Evolutionary conservation across 92 coral and sea anemone genomes (phyloP), one percentile per base, ranked within the genome.

Genomic region (Paragorgia papillata): DNA sequence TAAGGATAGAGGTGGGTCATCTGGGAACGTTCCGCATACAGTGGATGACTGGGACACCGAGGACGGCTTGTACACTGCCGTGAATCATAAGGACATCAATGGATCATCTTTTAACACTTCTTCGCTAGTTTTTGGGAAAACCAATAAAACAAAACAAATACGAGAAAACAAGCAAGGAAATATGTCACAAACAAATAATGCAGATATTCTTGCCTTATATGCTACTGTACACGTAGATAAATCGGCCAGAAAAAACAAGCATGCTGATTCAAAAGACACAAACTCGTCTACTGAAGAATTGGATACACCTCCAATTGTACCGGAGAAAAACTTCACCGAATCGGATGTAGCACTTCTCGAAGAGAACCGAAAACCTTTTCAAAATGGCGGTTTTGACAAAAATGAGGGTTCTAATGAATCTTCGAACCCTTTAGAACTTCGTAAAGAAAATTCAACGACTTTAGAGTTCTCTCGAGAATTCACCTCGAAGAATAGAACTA

Each of bases 221-320:
- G 59, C 58, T 44, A 25, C 37, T 44, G 75, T 68, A 0, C 58
- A 68, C 48, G 75, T 68, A 0, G 75, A 68, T 68, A 68, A 68
- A 48, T 68, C 75, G 0, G 13, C 13, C 4, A 68, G 53, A 46
- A 46, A 2, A 15, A 46, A 46, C 53, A 46, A 46, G 2, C 2
- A 9, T 2, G n/a, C 54, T 12, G 20, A 9, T 5, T 57, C 59
- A 46, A 44, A 48, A 68, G 2, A 48, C 25, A 24, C 58, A 5
- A 13, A 12, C 21, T 27, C 33, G 2, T 0, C 7, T 9, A 7
- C 26, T 26, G 59, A 68, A 68, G 75, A 68, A 18, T 44, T 68
- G n/a, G 75, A 68, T n/a, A 21, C 17, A 25, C 75, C 75, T 22
- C 59, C 58, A 3, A 35, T 59, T 17, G 15, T 44, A 68, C 75